Percentiles rank a stretch among this genome's conserved stretches.
Evolutionary conservation across 2,888 invertebrate genomes (phyloP).

Genomic region (Heterodera filipjevi): DNA sequence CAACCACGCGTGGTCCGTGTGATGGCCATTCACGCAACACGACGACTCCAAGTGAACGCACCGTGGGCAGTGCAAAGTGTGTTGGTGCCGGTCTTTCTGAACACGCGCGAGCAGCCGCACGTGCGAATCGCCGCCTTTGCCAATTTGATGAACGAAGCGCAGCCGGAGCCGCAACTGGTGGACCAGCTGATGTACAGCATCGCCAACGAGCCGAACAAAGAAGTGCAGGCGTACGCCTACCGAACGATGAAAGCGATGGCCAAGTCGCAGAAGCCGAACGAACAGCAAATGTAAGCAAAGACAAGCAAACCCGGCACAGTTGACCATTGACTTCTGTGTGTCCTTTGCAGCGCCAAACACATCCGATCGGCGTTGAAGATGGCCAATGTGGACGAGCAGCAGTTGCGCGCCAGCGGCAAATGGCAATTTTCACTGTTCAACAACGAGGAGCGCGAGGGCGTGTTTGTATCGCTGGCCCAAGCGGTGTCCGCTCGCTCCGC

Average conservation of each 20-base stretch:
- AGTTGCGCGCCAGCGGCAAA: constrained; percentile 34
- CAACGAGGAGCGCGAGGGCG: constrained; percentile 42
- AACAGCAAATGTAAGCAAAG: constrained; percentile 37
- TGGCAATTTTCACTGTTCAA: constrained; percentile 43
- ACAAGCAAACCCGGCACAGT: no score
- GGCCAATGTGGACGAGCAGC: constrained; percentile 30
- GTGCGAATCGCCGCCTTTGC: constrained; percentile 45
- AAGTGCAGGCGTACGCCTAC: constrained; percentile 45
- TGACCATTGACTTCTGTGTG: no score
- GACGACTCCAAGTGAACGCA: constrained; percentile 39
- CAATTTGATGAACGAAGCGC: constrained; percentile 41
- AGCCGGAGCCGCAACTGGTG: constrained; percentile 42
- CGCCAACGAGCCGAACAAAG: constrained; percentile 36
- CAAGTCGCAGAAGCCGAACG: constrained; percentile 40
- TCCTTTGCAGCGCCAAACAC: constrained; percentile 35
- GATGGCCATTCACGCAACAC: constrained; percentile 49
- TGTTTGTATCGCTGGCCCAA: constrained; percentile 48
- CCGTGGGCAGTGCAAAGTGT: constrained; percentile 45
- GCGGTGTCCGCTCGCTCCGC: constrained; percentile 43
- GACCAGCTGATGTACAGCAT: constrained; percentile 46
- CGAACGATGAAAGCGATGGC: constrained; percentile 40
- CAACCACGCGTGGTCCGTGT: constrained; percentile 49
- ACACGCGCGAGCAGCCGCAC: constrained; percentile 41
- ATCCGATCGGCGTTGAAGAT: constrained; percentile 37
- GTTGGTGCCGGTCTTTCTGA: constrained; percentile 48